Conservation (phyloP, 2,888 invertebrate species). For the Acanthosepion lycidas region DNA sequence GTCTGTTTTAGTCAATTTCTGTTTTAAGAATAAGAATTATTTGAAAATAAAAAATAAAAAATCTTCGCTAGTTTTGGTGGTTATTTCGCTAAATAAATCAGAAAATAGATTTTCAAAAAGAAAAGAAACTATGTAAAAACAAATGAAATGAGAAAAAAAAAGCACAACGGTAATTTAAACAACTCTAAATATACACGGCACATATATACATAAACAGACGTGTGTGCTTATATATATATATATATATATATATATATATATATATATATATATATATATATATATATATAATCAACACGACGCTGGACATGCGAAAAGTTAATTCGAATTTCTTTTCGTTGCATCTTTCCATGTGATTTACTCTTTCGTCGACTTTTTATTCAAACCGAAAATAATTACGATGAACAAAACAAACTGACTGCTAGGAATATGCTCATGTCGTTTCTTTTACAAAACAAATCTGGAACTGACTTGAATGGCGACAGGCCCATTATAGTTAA, state of each 20-base stretch:
- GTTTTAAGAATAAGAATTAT: not conserved
- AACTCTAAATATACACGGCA: not conserved
- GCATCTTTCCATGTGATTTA: too few species aligned
- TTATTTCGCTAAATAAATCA: not conserved
- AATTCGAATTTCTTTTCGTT: too few species aligned
- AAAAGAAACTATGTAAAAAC: too few species aligned
- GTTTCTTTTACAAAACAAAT: too few species aligned
- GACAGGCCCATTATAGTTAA: too few species aligned
- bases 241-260: not conserved
- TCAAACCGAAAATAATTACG: too few species aligned
- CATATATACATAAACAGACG: not conserved
- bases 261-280: constrained; percentile 33
- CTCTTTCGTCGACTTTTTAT: too few species aligned
- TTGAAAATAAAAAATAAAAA: not conserved
- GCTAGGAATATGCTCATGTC: too few species aligned
- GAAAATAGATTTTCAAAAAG: not conserved
- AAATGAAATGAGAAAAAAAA: not conserved
- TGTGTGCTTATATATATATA: not conserved
- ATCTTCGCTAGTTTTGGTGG: not conserved
- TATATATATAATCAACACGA: not conserved
- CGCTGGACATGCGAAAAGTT: too few species aligned
- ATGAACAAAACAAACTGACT: too few species aligned
- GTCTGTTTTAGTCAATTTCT: constrained; percentile 18
- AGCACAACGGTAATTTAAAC: not conserved
- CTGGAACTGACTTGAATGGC: too few species aligned